Evolutionary conservation across 2,797 vertebrate species (phyloP), one percentile per base, ranked within the genome.

Genomic region (Streptopelia turtur): DNA sequence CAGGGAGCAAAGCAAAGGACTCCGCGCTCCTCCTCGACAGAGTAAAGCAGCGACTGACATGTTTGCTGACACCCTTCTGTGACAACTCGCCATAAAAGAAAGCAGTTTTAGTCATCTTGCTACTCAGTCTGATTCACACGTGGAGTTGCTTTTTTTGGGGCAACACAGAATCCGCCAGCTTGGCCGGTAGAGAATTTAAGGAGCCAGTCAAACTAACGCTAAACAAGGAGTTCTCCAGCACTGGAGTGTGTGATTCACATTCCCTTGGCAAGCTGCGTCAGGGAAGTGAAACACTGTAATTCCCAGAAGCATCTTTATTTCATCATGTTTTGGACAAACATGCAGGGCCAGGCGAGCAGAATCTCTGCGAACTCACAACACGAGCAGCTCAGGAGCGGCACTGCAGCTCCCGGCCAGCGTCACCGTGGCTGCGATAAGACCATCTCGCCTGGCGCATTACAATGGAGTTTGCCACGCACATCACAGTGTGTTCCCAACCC

Each of bases 71-170:
- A 97, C 77, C 77, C 80, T 91, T 13, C 90, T 75, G 77, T 91
- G 92, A 95, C 94, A 95, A 39, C 57, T 81, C 85, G 55, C 80
- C 80, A 78, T 75, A 78, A 83, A 86, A 91, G 65, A 68, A 95
- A 96, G 94, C 94, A 93, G 83, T 69, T 95, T 94, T 86, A 96
- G 96, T 95, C 95, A 95, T 93, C 93, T 23, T 93, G 95, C 94
- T 96, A 95, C 96, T 97, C 95, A 96, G 90, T 5, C 94, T 90
- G 94, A 95, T 93, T 96, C 96, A 94, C 94, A 90, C 93, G 75
- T 12, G 14, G 59, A 91, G 91, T 22, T 95, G 95, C 95, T 95
- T 95, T 94, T 94, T 96, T 81, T 4, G 39, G 93, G 91, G 59
- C 66, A 55, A 57, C 83, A 39, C 22, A 11, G 82, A 96, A 82